phyloP scores from a whole-genome alignment of 92 coral and sea anemone genomes.

The Parazoanthus swiftii region DNA sequence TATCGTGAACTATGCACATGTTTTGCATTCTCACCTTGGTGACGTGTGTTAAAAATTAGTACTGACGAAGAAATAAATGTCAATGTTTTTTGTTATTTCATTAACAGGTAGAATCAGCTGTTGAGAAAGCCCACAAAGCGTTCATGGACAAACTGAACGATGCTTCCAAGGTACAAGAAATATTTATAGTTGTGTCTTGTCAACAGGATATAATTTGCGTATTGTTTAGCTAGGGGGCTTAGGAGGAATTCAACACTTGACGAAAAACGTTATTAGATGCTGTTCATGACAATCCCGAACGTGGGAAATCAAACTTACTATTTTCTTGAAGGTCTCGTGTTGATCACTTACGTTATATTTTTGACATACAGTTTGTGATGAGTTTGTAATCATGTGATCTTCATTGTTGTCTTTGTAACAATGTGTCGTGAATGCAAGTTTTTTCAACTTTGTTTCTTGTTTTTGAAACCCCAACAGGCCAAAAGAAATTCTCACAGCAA shows the following conservation, averaged over 20 bases:
- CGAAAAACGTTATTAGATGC: no score
- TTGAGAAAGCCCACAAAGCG: conserved; percentile 83
- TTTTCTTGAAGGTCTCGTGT: no score
- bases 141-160: conserved; percentile 77
- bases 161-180: conserved; percentile 65
- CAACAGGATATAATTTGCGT: no score
- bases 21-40: not conserved
- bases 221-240: not conserved
- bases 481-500: conserved; percentile 79
- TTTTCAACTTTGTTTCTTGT: not conserved
- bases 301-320: no score
- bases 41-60: not conserved
- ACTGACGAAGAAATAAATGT: not conserved
- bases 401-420: not conserved
- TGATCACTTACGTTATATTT: no score
- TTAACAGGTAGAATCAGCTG: conserved; percentile 81
- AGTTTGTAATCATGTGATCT: not conserved
- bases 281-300: no score
- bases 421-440: not conserved
- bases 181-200: not conserved
- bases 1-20: not conserved
- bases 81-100: not conserved
- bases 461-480: conserved; percentile 44
- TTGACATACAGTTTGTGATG: not conserved
- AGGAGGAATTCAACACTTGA: no score